Evolutionary conservation across 1,140 invertebrate genomes (phyloP), one percentile per base, ranked within the genome.

Genomic region (Euura saliciscinereae): DNA sequence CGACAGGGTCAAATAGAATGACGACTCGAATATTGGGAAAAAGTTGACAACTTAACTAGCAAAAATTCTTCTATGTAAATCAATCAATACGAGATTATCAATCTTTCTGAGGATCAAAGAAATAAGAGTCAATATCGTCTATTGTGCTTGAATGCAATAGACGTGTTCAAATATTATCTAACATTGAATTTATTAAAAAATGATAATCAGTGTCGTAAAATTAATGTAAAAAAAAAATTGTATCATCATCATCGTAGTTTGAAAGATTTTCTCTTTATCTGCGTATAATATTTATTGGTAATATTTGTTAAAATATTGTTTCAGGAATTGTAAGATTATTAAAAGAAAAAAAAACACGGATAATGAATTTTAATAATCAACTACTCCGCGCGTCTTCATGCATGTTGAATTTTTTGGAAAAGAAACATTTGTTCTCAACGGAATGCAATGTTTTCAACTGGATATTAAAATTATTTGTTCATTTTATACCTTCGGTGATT

Each of bases 321-420:
- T 59, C 51, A 59, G 51, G 51, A 59, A 59, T 59, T 59, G 51
- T 59, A 59, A 6, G 51, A 59, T 59, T 59, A 59, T 59, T 59
- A 59, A 59, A 59, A 59, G 13, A 8, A 59, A 6, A 28, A 28
- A 28, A 28, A 28, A 28, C 28, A 28, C 1, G 28, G 28, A 28
- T 28, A 28, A 28, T 28, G 28, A 28, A 28, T 28, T 28, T 28
- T 28, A 28, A 28, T 28, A 28, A 28, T 28, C 28, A 28, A 28
- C 28, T 28, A 28, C 28, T 28, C 28, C 28, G 28, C 28, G 28
- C 28, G 28, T 28, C 28, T 28, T 28, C 28, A 28, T 28, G 28
- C 28, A 28, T 28, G 28, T 28, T 28, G 28, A 28, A 28, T 28
- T 28, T 28, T 28, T 28, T 28, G 28, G 28, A 28, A 28, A 28